phyloP scores from a whole-genome alignment of 1,140 invertebrate species.

The Apis cerana region DNA sequence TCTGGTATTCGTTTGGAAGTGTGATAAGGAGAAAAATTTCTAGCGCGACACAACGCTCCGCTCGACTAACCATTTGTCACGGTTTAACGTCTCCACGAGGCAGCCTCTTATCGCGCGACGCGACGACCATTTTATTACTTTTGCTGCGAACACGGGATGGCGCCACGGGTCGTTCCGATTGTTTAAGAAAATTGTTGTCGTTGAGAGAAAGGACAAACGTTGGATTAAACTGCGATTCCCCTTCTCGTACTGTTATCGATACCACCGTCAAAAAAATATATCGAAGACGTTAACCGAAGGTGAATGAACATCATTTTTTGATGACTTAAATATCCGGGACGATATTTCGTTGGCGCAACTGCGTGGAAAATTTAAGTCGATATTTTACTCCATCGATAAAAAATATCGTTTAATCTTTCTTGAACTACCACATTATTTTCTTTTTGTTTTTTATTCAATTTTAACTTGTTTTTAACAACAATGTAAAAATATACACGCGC shows the following conservation, averaged over 20 bases:
- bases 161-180: slow-evolving; percentile 41
- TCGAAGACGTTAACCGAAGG: background rate
- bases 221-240: no score
- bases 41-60: background rate
- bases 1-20: background rate
- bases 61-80: background rate
- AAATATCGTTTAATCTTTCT: no score
- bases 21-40: slow-evolving; percentile 27
- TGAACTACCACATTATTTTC: no score
- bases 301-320: background rate
- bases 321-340: no score
- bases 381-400: background rate
- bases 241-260: no score
- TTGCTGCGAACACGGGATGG: slow-evolving; percentile 38
- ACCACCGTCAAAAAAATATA: no score
- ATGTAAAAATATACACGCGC: no score
- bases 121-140: slow-evolving; percentile 37
- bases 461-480: no score
- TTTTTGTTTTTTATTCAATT: no score
- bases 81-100: background rate
- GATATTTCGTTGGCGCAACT: background rate
- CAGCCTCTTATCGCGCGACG: slow-evolving; percentile 27
- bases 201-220: no score
- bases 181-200: background rate
- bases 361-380: background rate